Percentiles rank a stretch among this genome's conserved stretches.
phyloP scores from a whole-genome alignment of 2,888 invertebrate genomes.

The Macrophya annulata region DNA sequence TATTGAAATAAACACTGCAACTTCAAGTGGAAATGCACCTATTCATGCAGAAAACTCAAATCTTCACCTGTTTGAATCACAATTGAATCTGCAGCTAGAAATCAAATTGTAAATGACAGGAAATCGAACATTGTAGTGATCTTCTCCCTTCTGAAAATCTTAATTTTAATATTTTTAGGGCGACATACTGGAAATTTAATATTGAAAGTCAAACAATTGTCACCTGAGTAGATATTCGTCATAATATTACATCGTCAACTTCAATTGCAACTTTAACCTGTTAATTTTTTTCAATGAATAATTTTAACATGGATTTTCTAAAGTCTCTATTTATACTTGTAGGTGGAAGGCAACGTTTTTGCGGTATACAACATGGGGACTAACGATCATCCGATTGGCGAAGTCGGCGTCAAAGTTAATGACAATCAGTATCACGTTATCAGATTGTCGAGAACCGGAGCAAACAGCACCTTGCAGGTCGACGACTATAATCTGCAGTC shows the following conservation, averaged over 20 bases:
- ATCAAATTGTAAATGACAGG: no score
- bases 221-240: background rate
- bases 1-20: no score
- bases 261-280: background rate
- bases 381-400: slow-evolving; percentile 94
- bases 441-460: slow-evolving; percentile 92
- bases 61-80: no score
- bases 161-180: no score
- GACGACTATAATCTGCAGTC: slow-evolving; percentile 94
- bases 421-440: slow-evolving; percentile 97
- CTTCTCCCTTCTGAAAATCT: no score
- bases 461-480: slow-evolving; percentile 94
- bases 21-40: no score
- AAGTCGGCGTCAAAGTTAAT: slow-evolving; percentile 94
- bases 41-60: no score
- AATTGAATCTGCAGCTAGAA: no score
- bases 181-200: no score
- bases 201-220: background rate
- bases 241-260: background rate
- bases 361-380: slow-evolving; percentile 97
- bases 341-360: slow-evolving; percentile 96
- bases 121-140: no score
- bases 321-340: slow-evolving; percentile 64
- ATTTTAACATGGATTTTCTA: background rate
- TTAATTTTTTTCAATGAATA: background rate